Evolutionary conservation across 2,888 invertebrate genomes (phyloP).

Genomic region (Podabrus alpinus): DNA sequence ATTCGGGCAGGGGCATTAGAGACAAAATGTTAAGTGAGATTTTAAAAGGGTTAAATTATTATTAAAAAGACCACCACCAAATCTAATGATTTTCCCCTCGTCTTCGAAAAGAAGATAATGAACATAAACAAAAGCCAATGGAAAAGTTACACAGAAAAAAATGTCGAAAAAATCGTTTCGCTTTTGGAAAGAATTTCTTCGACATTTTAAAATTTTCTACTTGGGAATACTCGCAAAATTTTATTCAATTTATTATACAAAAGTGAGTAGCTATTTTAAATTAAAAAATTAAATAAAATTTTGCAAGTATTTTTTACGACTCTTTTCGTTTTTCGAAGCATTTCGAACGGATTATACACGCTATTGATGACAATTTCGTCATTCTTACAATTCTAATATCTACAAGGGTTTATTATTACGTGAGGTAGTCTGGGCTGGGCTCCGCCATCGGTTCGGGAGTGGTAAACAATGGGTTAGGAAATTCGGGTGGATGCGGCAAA

Average conservation of each 20-base stretch:
- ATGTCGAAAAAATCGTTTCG: conserved; percentile 14
- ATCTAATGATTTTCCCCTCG: conserved; percentile 47
- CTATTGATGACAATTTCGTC: background rate
- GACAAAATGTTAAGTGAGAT: conserved; percentile 37
- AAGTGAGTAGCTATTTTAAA: conserved; percentile 19
- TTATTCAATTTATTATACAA: background rate
- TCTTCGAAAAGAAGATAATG: conserved; percentile 42
- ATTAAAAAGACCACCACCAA: conserved; percentile 47
- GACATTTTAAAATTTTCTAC: background rate
- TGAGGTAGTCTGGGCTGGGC: conserved; percentile 81
- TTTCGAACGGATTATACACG: background rate
- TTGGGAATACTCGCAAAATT: background rate
- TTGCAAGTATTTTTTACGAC: background rate
- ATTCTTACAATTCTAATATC: conserved; percentile 30
- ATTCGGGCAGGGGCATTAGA: conserved; percentile 39
- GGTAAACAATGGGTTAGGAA: conserved; percentile 91
- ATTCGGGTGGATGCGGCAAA: conserved; percentile 92
- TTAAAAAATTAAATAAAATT: background rate
- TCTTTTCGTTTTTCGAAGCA: background rate
- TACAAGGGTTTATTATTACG: conserved; percentile 49
- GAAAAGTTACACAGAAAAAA: conserved; percentile 52
- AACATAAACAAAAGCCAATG: conserved; percentile 47
- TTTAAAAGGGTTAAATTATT: conserved; percentile 30
- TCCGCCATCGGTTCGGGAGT: conserved; percentile 80
- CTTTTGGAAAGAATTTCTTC: background rate